These are phyloP conservation scores for Parnassius apollo DNA, from an alignment of 2,888 invertebrate genomes.

Conservation along the genomic window DNA sequence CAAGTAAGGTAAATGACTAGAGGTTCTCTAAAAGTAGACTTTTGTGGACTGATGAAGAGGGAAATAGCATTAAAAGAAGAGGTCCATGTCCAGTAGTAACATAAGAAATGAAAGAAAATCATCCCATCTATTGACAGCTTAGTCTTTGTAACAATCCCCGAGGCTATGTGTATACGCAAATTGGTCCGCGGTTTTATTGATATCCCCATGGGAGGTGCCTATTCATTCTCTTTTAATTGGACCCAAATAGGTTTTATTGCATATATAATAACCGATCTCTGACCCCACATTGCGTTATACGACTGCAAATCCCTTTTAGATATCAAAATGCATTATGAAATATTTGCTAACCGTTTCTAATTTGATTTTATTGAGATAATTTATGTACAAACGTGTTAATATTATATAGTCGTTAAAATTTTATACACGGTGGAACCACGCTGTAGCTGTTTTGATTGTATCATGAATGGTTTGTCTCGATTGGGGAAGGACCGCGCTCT, in stretches of 20 bases:
- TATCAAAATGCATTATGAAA: constrained; percentile 8
- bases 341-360: constrained; percentile 1
- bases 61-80: no score
- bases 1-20: no score
- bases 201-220: constrained; percentile 62
- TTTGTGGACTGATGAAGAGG: no score
- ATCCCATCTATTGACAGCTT: constrained; percentile 17
- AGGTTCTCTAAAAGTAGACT: no score
- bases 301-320: constrained; percentile 10
- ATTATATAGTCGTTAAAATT: not conserved
- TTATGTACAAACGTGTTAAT: constrained; percentile 6
- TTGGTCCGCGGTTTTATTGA: constrained; percentile 55
- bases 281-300: constrained; percentile 5
- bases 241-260: constrained; percentile 39
- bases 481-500: no score
- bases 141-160: constrained; percentile 41
- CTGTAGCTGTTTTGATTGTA: no score
- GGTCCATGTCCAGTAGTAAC: no score
- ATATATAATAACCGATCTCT: constrained; percentile 18
- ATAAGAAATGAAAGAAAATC: no score
- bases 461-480: no score
- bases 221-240: constrained; percentile 64
- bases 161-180: constrained; percentile 53
- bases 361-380: constrained; percentile 2
- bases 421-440: no score